Conservation (phyloP, 2,888 invertebrate genomes). For the Steinernema hermaphroditum region DNA sequence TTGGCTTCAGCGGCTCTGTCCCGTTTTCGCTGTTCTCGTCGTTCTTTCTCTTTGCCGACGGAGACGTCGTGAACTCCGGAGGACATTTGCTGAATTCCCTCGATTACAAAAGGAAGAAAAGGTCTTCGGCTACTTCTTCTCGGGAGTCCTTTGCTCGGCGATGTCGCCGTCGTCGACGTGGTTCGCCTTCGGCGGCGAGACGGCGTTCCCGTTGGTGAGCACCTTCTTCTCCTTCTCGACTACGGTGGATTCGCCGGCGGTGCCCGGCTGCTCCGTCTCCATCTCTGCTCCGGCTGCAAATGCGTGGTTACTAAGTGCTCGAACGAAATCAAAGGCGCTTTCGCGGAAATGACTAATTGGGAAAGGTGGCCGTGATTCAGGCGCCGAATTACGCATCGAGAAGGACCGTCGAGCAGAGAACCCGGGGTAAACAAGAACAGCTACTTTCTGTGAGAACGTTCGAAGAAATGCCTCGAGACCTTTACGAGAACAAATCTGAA, state of each 20-base stretch:
- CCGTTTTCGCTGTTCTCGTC: slow-evolving; percentile 13
- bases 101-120: background rate
- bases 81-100: background rate
- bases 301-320: background rate
- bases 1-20: background rate
- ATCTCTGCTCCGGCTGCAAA: slow-evolving; percentile 13
- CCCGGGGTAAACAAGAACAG: too few species aligned
- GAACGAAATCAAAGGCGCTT: slow-evolving; percentile 10
- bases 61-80: too few species aligned
- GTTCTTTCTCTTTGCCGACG: background rate
- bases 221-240: slow-evolving; percentile 23
- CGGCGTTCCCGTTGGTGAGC: slow-evolving; percentile 15
- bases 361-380: background rate
- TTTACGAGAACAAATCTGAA: too few species aligned
- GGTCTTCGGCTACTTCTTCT: background rate
- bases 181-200: slow-evolving; percentile 1
- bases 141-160: background rate
- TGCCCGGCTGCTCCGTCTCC: background rate
- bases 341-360: slow-evolving; percentile 12
- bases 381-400: background rate
- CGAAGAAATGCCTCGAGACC: too few species aligned
- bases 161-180: slow-evolving; percentile 13
- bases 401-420: too few species aligned
- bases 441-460: too few species aligned
- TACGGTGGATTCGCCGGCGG: background rate